phyloP scores from a whole-genome alignment of 2,888 invertebrate genomes.

The Ophioninae sp. region DNA sequence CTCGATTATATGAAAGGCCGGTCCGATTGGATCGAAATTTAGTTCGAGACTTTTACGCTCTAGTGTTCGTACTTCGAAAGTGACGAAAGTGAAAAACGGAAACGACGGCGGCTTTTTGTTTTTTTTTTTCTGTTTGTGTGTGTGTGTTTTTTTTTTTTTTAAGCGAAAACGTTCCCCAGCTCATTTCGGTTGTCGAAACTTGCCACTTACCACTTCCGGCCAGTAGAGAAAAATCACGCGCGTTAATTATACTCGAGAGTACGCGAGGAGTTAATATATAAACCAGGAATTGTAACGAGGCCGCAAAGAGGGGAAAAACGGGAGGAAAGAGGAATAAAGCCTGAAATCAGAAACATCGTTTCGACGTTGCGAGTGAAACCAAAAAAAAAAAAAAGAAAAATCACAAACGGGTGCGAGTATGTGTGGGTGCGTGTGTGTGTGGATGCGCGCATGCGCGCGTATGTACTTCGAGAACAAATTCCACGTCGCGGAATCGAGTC shows the following conservation, averaged over 20 bases:
- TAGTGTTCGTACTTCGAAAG: conserved; percentile 22
- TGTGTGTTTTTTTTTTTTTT: no score
- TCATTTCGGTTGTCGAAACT: conserved; percentile 40
- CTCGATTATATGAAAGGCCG: conserved; percentile 7
- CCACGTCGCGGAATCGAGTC: conserved; percentile 51
- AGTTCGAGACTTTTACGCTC: conserved; percentile 26
- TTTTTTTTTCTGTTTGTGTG: no score
- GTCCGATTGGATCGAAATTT: conserved; percentile 12
- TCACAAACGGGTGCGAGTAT: no score
- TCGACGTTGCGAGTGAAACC: not conserved
- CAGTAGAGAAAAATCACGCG: conserved; percentile 60
- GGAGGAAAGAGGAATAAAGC: no score
- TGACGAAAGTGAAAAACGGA: conserved; percentile 1
- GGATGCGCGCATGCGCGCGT: conserved; percentile 21
- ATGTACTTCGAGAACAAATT: conserved; percentile 46
- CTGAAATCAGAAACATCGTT: no score
- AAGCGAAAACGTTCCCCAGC: conserved; percentile 16
- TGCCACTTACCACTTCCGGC: conserved; percentile 67
- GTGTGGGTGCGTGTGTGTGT: conserved; percentile 2
- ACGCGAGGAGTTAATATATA: no score
- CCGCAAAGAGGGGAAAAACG: no score
- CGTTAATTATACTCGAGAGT: no score
- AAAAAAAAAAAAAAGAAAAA: no score
- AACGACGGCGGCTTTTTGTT: no score
- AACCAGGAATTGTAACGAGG: no score